Evolutionary conservation across 2,797 vertebrate genomes (phyloP).

Genomic region (Sebastes cheni): DNA sequence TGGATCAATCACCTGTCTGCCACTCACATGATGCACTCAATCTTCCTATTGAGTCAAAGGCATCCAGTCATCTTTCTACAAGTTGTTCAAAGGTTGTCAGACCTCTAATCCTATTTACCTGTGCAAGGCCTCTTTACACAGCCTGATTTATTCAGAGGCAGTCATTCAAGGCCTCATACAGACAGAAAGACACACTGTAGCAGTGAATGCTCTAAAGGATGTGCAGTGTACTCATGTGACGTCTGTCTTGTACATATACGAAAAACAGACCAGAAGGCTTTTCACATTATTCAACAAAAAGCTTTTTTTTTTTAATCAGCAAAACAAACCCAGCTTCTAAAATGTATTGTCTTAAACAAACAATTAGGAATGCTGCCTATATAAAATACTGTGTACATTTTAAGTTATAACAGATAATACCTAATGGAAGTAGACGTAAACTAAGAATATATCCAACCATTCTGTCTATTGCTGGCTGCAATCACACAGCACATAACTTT

Average conservation of each 20-base stretch:
- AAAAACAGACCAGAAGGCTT: not conserved
- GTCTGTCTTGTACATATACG: not conserved
- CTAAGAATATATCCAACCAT: not conserved
- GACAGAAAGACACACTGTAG: too few relatives aligned
- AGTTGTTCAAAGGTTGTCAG: not conserved
- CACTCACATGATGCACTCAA: not conserved
- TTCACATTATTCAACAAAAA: not conserved
- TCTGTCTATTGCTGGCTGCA: not conserved
- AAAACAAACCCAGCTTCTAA: not conserved
- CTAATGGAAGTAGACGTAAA: not conserved
- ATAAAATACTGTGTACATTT: not conserved
- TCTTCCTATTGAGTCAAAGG: not conserved
- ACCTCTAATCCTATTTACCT: not conserved
- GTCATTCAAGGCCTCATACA: too few relatives aligned
- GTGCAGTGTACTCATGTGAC: not conserved
- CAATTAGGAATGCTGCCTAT: not conserved
- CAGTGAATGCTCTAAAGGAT: not conserved
- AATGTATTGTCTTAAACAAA: not conserved
- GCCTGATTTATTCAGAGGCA: too few relatives aligned
- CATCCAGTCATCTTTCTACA: not conserved
- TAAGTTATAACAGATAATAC: not conserved
- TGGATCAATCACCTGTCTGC: not conserved
- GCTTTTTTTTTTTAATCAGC: not conserved
- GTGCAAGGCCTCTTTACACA: not conserved
- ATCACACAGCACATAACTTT: too few relatives aligned